Conservation (phyloP, 2,888 invertebrate genomes). For the Gymnoscelis rufifasciata region DNA sequence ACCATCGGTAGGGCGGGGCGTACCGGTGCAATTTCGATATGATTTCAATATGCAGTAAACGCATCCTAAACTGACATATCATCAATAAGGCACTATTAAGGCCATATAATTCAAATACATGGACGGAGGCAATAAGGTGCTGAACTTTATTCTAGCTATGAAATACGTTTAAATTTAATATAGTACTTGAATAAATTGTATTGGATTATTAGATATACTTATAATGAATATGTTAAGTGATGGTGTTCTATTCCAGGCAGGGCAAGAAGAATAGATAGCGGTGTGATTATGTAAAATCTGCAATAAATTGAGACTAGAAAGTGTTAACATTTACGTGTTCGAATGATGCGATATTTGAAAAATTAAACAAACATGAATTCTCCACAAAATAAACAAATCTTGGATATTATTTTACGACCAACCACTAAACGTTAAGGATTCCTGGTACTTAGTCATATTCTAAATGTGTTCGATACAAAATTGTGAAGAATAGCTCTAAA, state of each 20-base stretch:
- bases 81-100: conserved; percentile 17
- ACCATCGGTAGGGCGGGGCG: neutral
- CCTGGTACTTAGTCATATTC: no score
- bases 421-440: no score
- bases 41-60: neutral
- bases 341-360: conserved; percentile 53
- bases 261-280: conserved; percentile 23
- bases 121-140: conserved; percentile 68
- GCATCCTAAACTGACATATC: conserved; percentile 1
- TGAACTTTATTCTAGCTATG: conserved; percentile 20
- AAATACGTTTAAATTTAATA: conserved; percentile 1
- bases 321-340: conserved; percentile 55
- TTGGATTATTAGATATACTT: no score
- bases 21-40: no score
- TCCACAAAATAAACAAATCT: no score
- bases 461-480: neutral
- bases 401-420: no score
- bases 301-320: conserved; percentile 73
- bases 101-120: conserved; percentile 24
- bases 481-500: no score
- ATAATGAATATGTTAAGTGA: no score
- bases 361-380: no score
- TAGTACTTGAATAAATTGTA: neutral
- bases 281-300: conserved; percentile 46
- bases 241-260: conserved; percentile 4